These are phyloP conservation scores for Sarcophaga peregrina DNA, from an alignment of 1,140 invertebrate genomes.

Conservation along the genomic window DNA sequence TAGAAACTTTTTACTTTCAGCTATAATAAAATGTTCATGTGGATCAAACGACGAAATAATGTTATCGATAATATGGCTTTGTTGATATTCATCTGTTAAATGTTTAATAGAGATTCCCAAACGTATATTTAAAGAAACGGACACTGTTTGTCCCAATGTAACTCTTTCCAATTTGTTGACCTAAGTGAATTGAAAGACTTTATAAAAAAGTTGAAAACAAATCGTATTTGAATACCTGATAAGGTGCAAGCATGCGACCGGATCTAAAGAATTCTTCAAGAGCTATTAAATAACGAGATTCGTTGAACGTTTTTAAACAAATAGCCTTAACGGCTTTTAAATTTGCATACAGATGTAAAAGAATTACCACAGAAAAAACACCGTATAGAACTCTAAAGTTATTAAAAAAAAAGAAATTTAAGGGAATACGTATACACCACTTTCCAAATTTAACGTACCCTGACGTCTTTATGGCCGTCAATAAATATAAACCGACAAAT, in stretches of 20 bases:
- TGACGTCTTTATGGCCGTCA: constrained; percentile 75
- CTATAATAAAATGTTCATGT: constrained; percentile 65
- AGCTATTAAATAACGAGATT: constrained; percentile 76
- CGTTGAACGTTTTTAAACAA: constrained; percentile 83
- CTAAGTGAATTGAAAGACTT: constrained; percentile 40
- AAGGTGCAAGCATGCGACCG: constrained; percentile 68
- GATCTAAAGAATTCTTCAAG: constrained; percentile 73
- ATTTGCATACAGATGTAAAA: constrained; percentile 86
- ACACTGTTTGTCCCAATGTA: constrained; percentile 68
- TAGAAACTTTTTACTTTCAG: constrained; percentile 60
- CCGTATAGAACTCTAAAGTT: constrained; percentile 72
- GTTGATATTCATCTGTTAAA: constrained; percentile 57
- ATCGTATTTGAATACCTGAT: constrained; percentile 51
- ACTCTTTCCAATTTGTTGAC: constrained; percentile 74
- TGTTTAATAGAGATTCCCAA: constrained; percentile 57
- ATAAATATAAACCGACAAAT: constrained; percentile 78
- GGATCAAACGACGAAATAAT: constrained; percentile 68
- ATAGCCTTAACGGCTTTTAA: constrained; percentile 83
- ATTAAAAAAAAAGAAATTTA: constrained; percentile 50
- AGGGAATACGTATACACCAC: background rate
- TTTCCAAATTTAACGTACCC: constrained; percentile 59
- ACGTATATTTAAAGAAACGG: constrained; percentile 64
- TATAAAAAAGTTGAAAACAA: background rate
- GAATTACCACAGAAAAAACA: constrained; percentile 79
- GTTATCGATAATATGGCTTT: constrained; percentile 57